These are phyloP conservation scores for Paratrypauchen microcephalus DNA, from an alignment of 2,797 vertebrate genomes.

Conservation along the genomic window DNA sequence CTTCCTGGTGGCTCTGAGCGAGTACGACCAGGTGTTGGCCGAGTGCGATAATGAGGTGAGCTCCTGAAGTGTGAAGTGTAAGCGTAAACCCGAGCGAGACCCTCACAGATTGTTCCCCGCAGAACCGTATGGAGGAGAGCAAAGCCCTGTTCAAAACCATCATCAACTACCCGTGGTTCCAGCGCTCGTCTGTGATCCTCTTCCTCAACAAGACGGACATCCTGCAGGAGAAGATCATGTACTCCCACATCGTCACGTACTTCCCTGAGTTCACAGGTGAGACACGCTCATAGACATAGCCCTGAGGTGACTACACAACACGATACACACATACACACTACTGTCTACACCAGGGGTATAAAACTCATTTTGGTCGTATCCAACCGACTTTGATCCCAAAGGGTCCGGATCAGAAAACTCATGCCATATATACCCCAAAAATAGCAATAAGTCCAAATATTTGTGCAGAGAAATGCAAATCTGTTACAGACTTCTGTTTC, in stretches of 20 bases:
- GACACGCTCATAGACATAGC: neutral
- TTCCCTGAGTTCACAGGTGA: constrained; percentile 88
- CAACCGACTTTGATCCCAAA: too few relatives aligned
- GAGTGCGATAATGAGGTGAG: constrained; percentile 90
- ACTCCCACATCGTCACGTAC: constrained; percentile 85
- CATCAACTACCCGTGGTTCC: constrained; percentile 91
- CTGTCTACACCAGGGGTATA: too few relatives aligned
- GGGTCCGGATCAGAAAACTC: too few relatives aligned
- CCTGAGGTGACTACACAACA: neutral
- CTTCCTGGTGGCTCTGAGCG: constrained; percentile 90
- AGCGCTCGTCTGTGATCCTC: constrained; percentile 87
- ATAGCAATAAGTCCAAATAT: too few relatives aligned
- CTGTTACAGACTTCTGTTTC: too few relatives aligned
- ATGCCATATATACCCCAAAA: too few relatives aligned
- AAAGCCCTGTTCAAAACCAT: constrained; percentile 93
- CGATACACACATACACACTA: too few relatives aligned
- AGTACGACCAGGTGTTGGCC: constrained; percentile 91
- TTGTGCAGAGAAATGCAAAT: too few relatives aligned
- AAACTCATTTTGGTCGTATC: too few relatives aligned
- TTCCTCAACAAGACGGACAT: constrained; percentile 95
- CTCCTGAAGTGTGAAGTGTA: neutral
- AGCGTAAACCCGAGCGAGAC: neutral
- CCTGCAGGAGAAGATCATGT: constrained; percentile 86
- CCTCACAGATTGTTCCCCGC: neutral
- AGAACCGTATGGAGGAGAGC: constrained; percentile 94